These are phyloP conservation scores for Lasioglossum oenotherae DNA, from an alignment of 2,888 invertebrate species.

Conservation along the genomic window DNA sequence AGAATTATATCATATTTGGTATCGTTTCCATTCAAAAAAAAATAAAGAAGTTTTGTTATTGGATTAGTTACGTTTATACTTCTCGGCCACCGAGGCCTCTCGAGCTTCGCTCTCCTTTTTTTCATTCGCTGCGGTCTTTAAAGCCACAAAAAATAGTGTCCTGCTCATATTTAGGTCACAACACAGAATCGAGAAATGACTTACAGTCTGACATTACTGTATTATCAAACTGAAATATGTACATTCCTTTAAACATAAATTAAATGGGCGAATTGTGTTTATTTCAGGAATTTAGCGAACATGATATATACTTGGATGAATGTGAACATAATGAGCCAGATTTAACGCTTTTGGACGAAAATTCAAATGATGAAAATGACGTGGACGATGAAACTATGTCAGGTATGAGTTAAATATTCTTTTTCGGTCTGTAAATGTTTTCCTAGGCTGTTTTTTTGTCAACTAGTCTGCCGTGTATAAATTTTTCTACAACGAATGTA, in stretches of 20 bases:
- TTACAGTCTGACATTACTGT: no score
- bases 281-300: conserved; percentile 87
- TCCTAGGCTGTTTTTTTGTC: not conserved
- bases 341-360: conserved; percentile 87
- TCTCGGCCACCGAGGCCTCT: no score
- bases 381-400: conserved; percentile 95
- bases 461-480: conserved; percentile 7
- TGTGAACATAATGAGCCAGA: conserved; percentile 85
- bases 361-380: conserved; percentile 93
- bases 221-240: not conserved
- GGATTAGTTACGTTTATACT: no score
- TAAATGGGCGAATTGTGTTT: conserved; percentile 47
- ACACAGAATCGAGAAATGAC: no score
- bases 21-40: no score
- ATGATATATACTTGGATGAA: conserved; percentile 88
- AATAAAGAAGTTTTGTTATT: no score
- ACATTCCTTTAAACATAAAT: not conserved
- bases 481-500: conserved; percentile 15
- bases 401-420: conserved; percentile 85
- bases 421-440: not conserved
- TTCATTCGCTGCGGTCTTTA: no score
- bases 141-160: no score
- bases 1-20: no score
- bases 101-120: no score
- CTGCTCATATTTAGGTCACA: no score